Evolutionary conservation across 2,797 vertebrate species (phyloP), one percentile per base, ranked within the genome.

Genomic region (Brachymystax lenok): DNA sequence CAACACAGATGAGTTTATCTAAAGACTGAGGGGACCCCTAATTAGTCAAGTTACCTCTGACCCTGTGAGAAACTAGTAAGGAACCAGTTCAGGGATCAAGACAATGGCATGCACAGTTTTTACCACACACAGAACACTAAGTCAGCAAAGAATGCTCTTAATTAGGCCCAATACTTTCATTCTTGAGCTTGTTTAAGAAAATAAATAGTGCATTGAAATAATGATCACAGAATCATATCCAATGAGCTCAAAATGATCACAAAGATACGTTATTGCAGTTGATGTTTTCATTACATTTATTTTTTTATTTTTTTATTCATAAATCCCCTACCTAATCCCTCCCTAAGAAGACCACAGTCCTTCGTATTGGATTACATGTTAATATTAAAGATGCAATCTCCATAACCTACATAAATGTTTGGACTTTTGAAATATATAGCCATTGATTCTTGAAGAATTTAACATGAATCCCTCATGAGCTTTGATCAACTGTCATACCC

Each of bases 1-100:
- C 95, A 97, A 95, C 95, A 95, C 94, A 93, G 94, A 93, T 92
- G 91, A 93, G 94, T 93, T 90, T 92, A 92, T 91, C 93, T 92
- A 92, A 93, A 92, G 92, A 85, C 88, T 91, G 91, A 75, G 89
- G 89, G 88, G 93, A 88, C 88, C 91, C 90, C 96, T 96, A 96
- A 97, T 98, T 96, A 97, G 95, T 93, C 92, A 86, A 85, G 85
- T 93, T 93, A 95, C 95, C 95, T 95, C 93, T 96, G 94, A 95
- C 95, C 96, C 92, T 90, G 70, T 92, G 89, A 95, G 94, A 96
- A 96, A 93, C 91, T 94, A 96, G 94, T 95, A 94, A 86, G 89
- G 93, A 95, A 94, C 92, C 93, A 92, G 93, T 94, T 92, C 93
- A 92, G 89, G 93, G 95, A 95, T 94, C 91, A 94, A 94, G 93